Conservation (phyloP, 2,113 vertebrate genomes). For the Takifugu flavidus region DNA sequence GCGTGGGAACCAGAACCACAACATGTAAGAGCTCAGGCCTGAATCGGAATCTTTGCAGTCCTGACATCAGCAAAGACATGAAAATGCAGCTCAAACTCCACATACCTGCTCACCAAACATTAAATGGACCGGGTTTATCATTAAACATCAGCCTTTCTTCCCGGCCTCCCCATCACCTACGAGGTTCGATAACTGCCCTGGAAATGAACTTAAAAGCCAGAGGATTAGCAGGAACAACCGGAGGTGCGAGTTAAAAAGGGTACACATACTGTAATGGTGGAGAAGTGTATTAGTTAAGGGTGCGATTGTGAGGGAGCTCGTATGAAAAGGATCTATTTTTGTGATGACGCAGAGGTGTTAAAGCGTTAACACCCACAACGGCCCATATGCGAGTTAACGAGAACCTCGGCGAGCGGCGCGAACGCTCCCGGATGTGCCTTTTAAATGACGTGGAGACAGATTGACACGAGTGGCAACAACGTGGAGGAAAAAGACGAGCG, state of each 20-base stretch:
- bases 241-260: not conserved
- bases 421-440: constrained; percentile 23
- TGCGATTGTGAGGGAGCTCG: too few species aligned
- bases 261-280: not conserved
- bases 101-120: not conserved
- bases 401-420: constrained; percentile 29
- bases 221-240: constrained; percentile 24
- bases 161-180: constrained; percentile 20
- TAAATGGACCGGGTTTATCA: constrained; percentile 1
- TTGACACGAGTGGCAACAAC: constrained; percentile 33
- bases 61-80: not conserved
- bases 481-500: constrained; percentile 7
- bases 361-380: constrained; percentile 21
- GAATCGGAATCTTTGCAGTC: not conserved
- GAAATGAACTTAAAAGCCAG: constrained; percentile 4
- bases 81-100: too few species aligned
- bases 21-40: not conserved
- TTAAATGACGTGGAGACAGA: constrained; percentile 45
- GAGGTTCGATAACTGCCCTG: constrained; percentile 11
- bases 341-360: constrained; percentile 25
- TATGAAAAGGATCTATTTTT: constrained; percentile 22
- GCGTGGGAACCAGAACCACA: not conserved
- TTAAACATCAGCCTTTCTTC: constrained; percentile 15
- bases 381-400: constrained; percentile 33
- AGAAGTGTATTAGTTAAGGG: not conserved